These are phyloP conservation scores for Priapulus caudatus DNA, from an alignment of 2,888 invertebrate species.

Conservation along the genomic window DNA sequence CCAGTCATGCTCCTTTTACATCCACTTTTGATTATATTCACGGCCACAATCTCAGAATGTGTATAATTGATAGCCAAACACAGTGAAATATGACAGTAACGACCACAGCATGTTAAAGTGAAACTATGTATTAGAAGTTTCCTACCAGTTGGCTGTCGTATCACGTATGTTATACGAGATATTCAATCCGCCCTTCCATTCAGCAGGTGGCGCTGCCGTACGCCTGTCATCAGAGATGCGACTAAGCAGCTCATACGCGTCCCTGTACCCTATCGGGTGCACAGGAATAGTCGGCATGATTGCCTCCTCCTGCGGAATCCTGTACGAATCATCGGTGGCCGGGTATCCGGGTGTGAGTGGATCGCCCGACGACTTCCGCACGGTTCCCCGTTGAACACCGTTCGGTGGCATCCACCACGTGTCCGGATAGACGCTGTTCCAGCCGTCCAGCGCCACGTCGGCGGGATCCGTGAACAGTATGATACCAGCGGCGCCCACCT, in stretches of 20 bases:
- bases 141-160: not conserved
- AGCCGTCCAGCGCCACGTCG: conserved; percentile 26
- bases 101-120: too few species aligned
- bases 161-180: not conserved
- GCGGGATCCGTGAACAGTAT: conserved; percentile 38
- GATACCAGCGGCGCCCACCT: conserved; percentile 33
- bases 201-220: not conserved
- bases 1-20: too few species aligned
- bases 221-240: too few species aligned
- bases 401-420: conserved; percentile 42
- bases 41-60: too few species aligned
- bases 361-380: conserved; percentile 37
- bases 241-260: not conserved
- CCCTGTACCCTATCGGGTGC: not conserved
- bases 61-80: too few species aligned
- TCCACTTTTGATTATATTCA: too few species aligned
- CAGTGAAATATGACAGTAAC: too few species aligned
- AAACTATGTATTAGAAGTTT: not conserved
- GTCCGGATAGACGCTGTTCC: conserved; percentile 36
- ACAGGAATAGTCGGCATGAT: not conserved
- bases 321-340: conserved; percentile 21
- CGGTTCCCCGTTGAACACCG: conserved; percentile 43
- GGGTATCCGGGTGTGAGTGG: conserved; percentile 44
- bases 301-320: not conserved
- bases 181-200: not conserved